These are phyloP conservation scores for Syngnathoides biaculeatus DNA, from an alignment of 2,113 vertebrate species.

Conservation along the genomic window DNA sequence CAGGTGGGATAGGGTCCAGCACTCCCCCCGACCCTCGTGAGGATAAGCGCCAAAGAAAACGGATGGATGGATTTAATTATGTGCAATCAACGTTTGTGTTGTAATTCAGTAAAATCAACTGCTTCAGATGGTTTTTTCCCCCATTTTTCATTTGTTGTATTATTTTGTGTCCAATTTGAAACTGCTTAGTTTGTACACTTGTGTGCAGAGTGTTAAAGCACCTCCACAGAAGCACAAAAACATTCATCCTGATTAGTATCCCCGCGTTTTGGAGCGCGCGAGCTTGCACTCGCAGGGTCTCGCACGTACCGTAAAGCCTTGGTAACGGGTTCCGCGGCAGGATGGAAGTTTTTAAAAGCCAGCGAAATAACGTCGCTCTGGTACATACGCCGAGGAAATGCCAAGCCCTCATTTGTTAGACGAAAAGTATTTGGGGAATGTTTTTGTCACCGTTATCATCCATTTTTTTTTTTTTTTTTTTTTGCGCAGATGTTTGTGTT, in stretches of 20 bases:
- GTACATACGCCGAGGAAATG: slow-evolving; percentile 36
- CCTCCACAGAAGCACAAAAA: slow-evolving; percentile 1
- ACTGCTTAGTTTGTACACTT: not conserved
- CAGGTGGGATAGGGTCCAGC: no score
- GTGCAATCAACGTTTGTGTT: no score
- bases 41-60: no score
- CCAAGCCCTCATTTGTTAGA: slow-evolving; percentile 26
- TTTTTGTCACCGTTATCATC: not conserved
- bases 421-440: not conserved
- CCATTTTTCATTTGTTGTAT: no score
- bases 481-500: slow-evolving; percentile 14
- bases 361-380: slow-evolving; percentile 37
- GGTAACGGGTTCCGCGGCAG: slow-evolving; percentile 44
- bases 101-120: no score
- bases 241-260: slow-evolving; percentile 16
- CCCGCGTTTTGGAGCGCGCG: slow-evolving; percentile 9
- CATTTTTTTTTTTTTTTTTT: no score
- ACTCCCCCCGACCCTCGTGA: no score
- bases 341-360: slow-evolving; percentile 36
- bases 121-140: no score
- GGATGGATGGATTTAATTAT: no score
- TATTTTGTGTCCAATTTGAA: not conserved
- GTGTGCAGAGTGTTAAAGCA: slow-evolving; percentile 1
- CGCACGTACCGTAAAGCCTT: slow-evolving; percentile 34
- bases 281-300: slow-evolving; percentile 19